Evolutionary conservation across 2,113 vertebrate genomes (phyloP), one percentile per base, ranked within the genome.

Genomic region (Columba livia): DNA sequence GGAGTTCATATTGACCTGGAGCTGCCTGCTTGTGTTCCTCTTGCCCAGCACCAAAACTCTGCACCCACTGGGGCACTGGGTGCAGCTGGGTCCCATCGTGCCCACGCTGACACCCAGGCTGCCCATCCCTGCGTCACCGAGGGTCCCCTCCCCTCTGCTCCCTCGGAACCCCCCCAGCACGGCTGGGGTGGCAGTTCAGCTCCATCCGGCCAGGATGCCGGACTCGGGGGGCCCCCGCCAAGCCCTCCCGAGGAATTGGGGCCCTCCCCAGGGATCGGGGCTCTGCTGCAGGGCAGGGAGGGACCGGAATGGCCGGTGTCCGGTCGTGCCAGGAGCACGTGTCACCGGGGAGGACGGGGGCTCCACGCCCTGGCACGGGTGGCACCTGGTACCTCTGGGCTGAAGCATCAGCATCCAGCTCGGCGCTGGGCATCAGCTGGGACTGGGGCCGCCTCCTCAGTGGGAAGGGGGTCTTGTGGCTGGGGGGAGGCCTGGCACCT

Each of bases 181-280:
- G 4, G 56, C 57, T 10, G 1, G 26, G 36, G 10, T 18, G 60
- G 31, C 8, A 3, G 19, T 7, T 53, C 2, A 0, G 36, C 31
- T 44, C 42, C 64, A 24, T 25, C 50, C 50, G 34, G 9, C 60
- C 48, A 60, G 54, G 73, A 25, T 31, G 20, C 24, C 1, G 15
- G 24, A 17, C 2, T 10, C 11, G 5, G 40, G 23, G 23, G 19
- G 3, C 1, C 12, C 31, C 2, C 0, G 7, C 36, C 17, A 17
- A 36, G 5, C 8, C 9, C 16, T 64, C 29, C 12, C 8, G 5
- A 3, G 64, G 26, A 58, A 58, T 6, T 20, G 54, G 40, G 69
- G 31, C 54, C 29, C 29, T 51, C 16, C 44, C 23, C 4, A 3
- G 34, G 6, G 72, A 16, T 18, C 7, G n/a, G 31, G 62, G 12